Evolutionary conservation across 2,888 invertebrate genomes (phyloP).

Genomic region (Lasioglossum marginatum): DNA sequence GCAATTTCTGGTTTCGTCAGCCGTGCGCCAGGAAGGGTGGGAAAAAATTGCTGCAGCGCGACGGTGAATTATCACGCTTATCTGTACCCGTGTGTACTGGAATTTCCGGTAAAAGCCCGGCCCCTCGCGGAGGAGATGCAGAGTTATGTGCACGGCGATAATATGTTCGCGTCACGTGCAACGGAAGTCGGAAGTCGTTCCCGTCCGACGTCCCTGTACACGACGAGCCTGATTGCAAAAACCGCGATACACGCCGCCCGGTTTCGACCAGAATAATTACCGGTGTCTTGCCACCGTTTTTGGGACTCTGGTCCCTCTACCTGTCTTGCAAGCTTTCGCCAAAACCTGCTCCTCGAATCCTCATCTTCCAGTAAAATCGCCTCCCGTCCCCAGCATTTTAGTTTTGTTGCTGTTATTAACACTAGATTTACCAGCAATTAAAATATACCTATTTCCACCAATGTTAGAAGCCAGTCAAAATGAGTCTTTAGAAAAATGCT

Average conservation of each 20-base stretch:
- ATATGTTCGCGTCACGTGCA: conserved; percentile 57
- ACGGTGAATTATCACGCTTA: conserved; percentile 65
- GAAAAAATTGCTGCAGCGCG: conserved; percentile 32
- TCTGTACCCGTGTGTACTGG: conserved; percentile 44
- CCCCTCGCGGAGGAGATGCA: conserved; percentile 37
- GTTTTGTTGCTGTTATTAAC: too few relatives aligned
- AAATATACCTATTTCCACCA: too few relatives aligned
- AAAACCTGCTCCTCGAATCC: neutral
- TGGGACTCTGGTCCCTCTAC: neutral
- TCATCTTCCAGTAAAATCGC: neutral
- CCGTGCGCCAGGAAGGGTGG: neutral
- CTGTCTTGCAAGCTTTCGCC: neutral
- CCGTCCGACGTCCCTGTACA: conserved; percentile 13
- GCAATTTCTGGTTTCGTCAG: conserved; percentile 61
- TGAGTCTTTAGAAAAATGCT: too few relatives aligned
- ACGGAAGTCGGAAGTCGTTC: conserved; percentile 54
- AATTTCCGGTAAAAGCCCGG: conserved; percentile 57
- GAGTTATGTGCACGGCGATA: conserved; percentile 60
- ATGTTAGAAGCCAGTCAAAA: too few relatives aligned
- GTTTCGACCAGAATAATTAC: conserved; percentile 5
- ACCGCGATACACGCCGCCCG: conserved; percentile 9
- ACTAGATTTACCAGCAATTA: too few relatives aligned
- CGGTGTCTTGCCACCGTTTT: conserved; percentile 6
- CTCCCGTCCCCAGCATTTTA: too few relatives aligned
- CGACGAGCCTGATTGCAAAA: conserved; percentile 51